phyloP scores from a whole-genome alignment of 2,888 invertebrate species.

The Anthophora plumipes region DNA sequence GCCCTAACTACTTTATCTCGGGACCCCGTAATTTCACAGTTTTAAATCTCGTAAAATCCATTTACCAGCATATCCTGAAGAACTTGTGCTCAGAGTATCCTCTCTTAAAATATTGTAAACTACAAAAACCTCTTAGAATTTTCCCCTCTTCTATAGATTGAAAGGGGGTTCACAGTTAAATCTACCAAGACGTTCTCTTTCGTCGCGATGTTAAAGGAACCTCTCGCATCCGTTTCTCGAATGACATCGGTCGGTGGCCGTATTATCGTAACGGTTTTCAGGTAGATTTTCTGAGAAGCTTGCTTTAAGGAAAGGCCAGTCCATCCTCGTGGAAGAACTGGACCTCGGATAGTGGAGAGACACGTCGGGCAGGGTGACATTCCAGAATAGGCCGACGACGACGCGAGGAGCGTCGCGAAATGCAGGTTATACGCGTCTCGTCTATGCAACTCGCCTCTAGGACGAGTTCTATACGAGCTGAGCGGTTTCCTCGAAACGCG shows the following conservation, averaged over 20 bases:
- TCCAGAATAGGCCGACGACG: conserved; percentile 70
- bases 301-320: conserved; percentile 73
- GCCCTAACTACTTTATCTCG: not conserved
- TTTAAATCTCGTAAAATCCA: not conserved
- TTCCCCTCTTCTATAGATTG: not conserved
- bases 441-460: conserved; percentile 47
- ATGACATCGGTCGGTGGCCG: conserved; percentile 61
- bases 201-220: conserved; percentile 5
- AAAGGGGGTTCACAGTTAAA: not conserved
- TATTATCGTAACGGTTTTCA: conserved; percentile 75
- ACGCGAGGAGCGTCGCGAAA: conserved; percentile 63
- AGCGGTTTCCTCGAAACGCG: conserved; percentile 55
- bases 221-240: conserved; percentile 58
- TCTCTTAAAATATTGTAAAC: not conserved
- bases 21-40: not conserved
- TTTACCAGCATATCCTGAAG: not conserved
- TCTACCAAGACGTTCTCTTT: not conserved
- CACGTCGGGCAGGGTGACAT: conserved; percentile 71
- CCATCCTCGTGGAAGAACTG: conserved; percentile 71
- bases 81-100: not conserved
- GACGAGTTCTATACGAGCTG: conserved; percentile 54
- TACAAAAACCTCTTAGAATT: not conserved
- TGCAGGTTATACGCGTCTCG: conserved; percentile 57
- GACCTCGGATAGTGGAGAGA: conserved; percentile 69
- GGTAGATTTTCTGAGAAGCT: conserved; percentile 74